A percentile compares a stretch with the other conserved stretches of the same genome.
These are phyloP conservation scores for Acleris holmiana DNA, from an alignment of 2,888 invertebrate genomes.

Conservation along the genomic window DNA sequence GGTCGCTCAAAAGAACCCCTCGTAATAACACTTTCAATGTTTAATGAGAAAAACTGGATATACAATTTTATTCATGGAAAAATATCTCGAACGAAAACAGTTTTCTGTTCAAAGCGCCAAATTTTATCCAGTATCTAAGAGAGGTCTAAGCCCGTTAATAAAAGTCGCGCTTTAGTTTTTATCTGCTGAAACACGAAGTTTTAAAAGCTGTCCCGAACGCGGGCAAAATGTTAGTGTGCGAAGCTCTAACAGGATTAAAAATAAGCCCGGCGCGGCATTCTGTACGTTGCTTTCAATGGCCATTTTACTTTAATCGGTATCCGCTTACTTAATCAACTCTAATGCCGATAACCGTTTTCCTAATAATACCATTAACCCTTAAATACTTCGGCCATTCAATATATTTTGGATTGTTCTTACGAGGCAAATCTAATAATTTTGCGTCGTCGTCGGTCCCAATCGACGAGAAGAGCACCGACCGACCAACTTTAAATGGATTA, in stretches of 20 bases:
- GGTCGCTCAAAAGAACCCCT: slow-evolving; percentile 9
- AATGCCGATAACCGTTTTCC: slow-evolving; percentile 19
- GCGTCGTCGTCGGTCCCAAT: slow-evolving; percentile 40
- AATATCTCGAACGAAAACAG: neutral
- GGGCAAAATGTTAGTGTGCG: neutral
- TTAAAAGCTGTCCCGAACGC: slow-evolving; percentile 6
- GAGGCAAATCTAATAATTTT: slow-evolving; percentile 46
- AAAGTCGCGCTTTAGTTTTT: slow-evolving; percentile 12
- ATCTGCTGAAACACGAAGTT: slow-evolving; percentile 1
- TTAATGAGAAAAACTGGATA: slow-evolving; percentile 6
- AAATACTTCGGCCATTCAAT: slow-evolving; percentile 36
- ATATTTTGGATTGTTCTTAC: slow-evolving; percentile 42
- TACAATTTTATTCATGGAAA: slow-evolving; percentile 4
- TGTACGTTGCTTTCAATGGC: slow-evolving; percentile 9
- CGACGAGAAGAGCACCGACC: slow-evolving; percentile 42
- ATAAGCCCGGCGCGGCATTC: slow-evolving; percentile 10
- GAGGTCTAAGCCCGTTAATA: neutral
- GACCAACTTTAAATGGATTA: slow-evolving; percentile 43
- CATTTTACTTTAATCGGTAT: slow-evolving; percentile 20
- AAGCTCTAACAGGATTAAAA: slow-evolving; percentile 17
- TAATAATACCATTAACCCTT: slow-evolving; percentile 30
- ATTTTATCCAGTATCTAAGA: slow-evolving; percentile 1
- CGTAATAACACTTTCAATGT: slow-evolving; percentile 19
- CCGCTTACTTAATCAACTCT: slow-evolving; percentile 19
- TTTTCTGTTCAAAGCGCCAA: neutral